These are phyloP conservation scores for Uloborus plumipes DNA, from an alignment of 2,888 invertebrate species.

Conservation along the genomic window DNA sequence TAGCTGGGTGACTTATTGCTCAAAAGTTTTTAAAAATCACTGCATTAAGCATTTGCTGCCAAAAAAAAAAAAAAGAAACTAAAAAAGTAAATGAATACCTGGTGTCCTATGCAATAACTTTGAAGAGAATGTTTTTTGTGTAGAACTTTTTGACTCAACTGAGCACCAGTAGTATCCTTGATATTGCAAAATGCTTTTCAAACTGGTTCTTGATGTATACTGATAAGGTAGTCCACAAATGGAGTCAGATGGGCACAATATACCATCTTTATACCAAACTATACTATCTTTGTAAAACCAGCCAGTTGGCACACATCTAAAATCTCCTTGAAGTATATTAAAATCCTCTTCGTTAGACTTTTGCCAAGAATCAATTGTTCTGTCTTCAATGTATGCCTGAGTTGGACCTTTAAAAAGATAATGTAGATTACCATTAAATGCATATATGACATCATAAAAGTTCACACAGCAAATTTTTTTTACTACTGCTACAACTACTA, in stretches of 20 bases:
- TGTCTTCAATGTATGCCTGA: constrained; percentile 35
- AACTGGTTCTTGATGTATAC: too few species aligned
- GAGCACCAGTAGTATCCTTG: constrained; percentile 58
- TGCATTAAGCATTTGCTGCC: too few species aligned
- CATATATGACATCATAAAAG: too few species aligned
- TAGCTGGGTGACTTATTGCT: too few species aligned
- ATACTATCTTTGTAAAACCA: constrained; percentile 34
- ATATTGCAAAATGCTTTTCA: neutral
- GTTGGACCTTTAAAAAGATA: constrained; percentile 27
- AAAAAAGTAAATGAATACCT: neutral
- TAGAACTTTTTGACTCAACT: neutral
- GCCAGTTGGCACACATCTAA: constrained; percentile 41
- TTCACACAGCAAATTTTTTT: too few species aligned
- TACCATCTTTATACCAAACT: constrained; percentile 44
- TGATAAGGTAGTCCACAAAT: neutral
- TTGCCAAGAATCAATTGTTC: neutral
- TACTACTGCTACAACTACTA: too few species aligned
- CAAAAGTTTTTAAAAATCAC: too few species aligned
- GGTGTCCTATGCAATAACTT: constrained; percentile 20
- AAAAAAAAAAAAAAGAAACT: too few species aligned
- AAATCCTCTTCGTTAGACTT: neutral
- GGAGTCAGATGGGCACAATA: neutral
- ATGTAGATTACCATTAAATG: too few species aligned
- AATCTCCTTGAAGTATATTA: neutral
- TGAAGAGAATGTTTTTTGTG: constrained; percentile 12